phyloP scores from a whole-genome alignment of 1,140 invertebrate genomes.

The Drosophila baimaii region DNA sequence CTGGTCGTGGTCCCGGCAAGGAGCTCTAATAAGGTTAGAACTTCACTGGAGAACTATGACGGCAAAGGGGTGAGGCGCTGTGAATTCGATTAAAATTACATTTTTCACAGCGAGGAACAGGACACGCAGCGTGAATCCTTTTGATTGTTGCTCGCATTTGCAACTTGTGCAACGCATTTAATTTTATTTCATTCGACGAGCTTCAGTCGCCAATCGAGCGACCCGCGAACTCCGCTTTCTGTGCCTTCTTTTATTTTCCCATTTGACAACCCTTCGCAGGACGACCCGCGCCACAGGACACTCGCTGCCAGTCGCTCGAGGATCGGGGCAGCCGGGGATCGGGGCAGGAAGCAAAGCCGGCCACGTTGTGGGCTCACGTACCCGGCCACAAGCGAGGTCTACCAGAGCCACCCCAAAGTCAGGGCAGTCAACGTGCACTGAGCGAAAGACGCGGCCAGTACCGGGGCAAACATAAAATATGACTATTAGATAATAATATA shows the following conservation, averaged over 20 bases:
- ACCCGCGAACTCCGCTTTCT: background rate
- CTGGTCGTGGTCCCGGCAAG: background rate
- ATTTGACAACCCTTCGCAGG: conserved; percentile 69
- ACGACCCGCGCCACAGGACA: conserved; percentile 60
- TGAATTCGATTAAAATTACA: conserved; percentile 83
- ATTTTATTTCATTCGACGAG: conserved; percentile 74
- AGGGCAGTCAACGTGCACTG: conserved; percentile 31
- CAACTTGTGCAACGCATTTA: conserved; percentile 79
- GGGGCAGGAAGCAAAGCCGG: conserved; percentile 73
- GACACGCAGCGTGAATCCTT: conserved; percentile 73
- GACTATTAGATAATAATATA: background rate
- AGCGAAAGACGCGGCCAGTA: background rate
- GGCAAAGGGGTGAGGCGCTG: conserved; percentile 34
- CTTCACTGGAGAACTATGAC: conserved; percentile 67
- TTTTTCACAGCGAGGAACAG: conserved; percentile 60
- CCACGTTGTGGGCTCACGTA: conserved; percentile 79
- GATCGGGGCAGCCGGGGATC: conserved; percentile 46
- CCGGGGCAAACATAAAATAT: no score
- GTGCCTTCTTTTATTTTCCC: conserved; percentile 16
- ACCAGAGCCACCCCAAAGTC: conserved; percentile 74
- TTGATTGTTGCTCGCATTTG: conserved; percentile 76
- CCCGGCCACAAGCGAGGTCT: conserved; percentile 81
- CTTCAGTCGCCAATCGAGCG: conserved; percentile 73
- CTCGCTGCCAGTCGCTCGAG: conserved; percentile 18
- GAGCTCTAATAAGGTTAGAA: conserved; percentile 72